Evolutionary conservation across 2,888 invertebrate species (phyloP).

Genomic region (Orgyia antiqua): DNA sequence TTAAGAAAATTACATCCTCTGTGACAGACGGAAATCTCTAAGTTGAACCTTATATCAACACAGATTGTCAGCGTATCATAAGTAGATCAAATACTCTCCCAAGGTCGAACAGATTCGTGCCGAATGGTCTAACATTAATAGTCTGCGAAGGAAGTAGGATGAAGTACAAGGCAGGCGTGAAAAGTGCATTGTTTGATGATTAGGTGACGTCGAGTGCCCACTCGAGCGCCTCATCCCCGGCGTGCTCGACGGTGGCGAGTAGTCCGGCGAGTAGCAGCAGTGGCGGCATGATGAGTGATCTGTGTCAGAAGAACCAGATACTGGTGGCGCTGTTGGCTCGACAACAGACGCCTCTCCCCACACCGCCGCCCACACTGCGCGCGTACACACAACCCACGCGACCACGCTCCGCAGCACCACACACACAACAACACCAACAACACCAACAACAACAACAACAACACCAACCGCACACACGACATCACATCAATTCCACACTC

Average conservation of each 20-base stretch:
- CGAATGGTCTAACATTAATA: too few relatives aligned
- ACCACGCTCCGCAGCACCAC: slow-evolving; percentile 40
- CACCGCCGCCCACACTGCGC: slow-evolving; percentile 80
- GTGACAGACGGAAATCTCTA: too few relatives aligned
- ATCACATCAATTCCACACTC: slow-evolving; percentile 39
- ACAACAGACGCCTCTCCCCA: slow-evolving; percentile 82
- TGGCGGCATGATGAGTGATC: slow-evolving; percentile 79
- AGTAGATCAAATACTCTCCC: too few relatives aligned
- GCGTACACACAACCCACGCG: slow-evolving; percentile 39
- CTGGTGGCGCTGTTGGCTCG: slow-evolving; percentile 89
- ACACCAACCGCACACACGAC: slow-evolving; percentile 40
- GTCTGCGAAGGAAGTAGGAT: too few relatives aligned
- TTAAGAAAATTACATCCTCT: too few relatives aligned
- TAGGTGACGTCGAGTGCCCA: slow-evolving; percentile 77
- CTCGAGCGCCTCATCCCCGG: slow-evolving; percentile 73
- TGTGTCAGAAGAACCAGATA: slow-evolving; percentile 92
- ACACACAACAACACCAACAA: slow-evolving; percentile 3
- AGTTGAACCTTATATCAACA: too few relatives aligned
- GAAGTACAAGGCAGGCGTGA: too few relatives aligned
- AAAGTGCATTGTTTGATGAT: too few relatives aligned
- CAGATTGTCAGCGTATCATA: too few relatives aligned
- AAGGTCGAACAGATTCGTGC: too few relatives aligned
- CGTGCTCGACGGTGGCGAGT: slow-evolving; percentile 20
- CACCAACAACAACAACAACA: slow-evolving; percentile 29
- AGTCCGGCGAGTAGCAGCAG: slow-evolving; percentile 25